Evolutionary conservation across 2,113 vertebrate species (phyloP).

Genomic region (Cinclus cinclus): DNA sequence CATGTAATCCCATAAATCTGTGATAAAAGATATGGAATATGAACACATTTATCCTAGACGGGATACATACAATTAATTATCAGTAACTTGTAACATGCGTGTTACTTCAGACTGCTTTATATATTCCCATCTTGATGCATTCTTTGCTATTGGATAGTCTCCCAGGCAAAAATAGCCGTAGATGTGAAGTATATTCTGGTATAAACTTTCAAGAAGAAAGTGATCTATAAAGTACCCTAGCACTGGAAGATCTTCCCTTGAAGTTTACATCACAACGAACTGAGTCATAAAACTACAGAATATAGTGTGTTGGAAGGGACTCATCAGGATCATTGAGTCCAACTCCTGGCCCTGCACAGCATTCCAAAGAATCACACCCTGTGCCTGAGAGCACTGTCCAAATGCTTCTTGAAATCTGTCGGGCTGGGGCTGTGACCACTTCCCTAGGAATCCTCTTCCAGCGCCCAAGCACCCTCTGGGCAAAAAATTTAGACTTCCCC

Average conservation of each 20-base stretch:
- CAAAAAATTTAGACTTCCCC: not conserved
- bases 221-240: not conserved
- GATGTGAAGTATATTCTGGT: not conserved
- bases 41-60: not conserved
- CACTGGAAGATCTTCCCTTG: not conserved
- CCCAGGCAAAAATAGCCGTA: not conserved
- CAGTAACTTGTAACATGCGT: not conserved
- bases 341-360: not conserved
- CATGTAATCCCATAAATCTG: not conserved
- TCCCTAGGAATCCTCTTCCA: not conserved
- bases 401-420: not conserved
- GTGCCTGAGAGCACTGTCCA: not conserved
- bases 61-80: not conserved
- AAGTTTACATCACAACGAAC: not conserved
- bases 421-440: not conserved
- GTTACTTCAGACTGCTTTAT: not conserved
- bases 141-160: not conserved
- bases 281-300: not conserved
- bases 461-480: fast-evolving
- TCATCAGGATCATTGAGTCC: not conserved
- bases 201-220: not conserved
- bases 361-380: too few species aligned
- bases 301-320: not conserved
- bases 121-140: not conserved
- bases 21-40: not conserved